Percentiles rank a stretch among this genome's conserved stretches.
Evolutionary conservation across 1,140 invertebrate genomes (phyloP).

Genomic region (Pseudomyrmex flavicornis): DNA sequence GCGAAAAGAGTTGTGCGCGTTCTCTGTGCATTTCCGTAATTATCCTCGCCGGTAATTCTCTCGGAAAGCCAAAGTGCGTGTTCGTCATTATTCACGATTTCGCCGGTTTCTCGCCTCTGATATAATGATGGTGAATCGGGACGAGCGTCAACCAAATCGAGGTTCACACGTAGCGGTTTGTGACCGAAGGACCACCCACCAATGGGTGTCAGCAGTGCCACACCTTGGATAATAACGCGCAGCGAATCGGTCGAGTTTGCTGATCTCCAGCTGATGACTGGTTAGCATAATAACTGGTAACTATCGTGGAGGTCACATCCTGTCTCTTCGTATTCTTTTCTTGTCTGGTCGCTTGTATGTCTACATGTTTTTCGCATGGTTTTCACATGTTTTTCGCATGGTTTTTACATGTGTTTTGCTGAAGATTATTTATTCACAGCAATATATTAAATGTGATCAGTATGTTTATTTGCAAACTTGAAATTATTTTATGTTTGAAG

Average conservation of each 20-base stretch:
- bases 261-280: conserved; percentile 74
- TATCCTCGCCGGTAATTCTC: conserved; percentile 18
- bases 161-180: conserved; percentile 78
- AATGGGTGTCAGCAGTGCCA: conserved; percentile 72
- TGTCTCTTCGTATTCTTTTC: neutral
- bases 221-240: conserved; percentile 81
- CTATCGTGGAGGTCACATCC: conserved; percentile 43
- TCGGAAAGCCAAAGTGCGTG: neutral
- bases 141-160: conserved; percentile 76
- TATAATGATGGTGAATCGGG: conserved; percentile 36
- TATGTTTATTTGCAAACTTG: neutral
- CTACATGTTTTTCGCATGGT: neutral
- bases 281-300: conserved; percentile 72
- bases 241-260: conserved; percentile 75
- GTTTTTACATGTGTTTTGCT: neutral
- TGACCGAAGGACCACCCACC: conserved; percentile 79
- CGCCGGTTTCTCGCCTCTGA: conserved; percentile 22
- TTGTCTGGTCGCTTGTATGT: conserved; percentile 21
- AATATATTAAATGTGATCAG: neutral
- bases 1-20: conserved; percentile 30
- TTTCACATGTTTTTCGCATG: neutral
- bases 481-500: neutral
- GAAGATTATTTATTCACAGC: neutral
- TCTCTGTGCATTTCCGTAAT: conserved; percentile 30
- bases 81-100: conserved; percentile 43